phyloP scores from a whole-genome alignment of 2,888 invertebrate genomes.

The Lepidochitona cinerea region DNA sequence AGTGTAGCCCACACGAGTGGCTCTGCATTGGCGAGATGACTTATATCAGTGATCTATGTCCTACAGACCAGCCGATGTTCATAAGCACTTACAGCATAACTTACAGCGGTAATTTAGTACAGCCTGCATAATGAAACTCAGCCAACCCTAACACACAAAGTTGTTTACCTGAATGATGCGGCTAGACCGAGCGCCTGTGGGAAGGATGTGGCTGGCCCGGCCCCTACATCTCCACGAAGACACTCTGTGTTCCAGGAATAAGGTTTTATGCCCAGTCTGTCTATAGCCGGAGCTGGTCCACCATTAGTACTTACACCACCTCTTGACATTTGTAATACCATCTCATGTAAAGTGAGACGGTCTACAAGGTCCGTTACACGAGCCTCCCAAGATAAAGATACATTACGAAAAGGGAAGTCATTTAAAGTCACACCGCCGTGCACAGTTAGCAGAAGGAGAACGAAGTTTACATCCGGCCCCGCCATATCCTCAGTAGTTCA shows the following conservation, averaged over 20 bases:
- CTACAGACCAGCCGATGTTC: too few relatives aligned
- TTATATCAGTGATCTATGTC: too few relatives aligned
- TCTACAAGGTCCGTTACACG: conserved; percentile 61
- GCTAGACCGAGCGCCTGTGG: conserved; percentile 65
- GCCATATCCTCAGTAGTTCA: too few relatives aligned
- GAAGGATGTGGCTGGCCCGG: conserved; percentile 64
- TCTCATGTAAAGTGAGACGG: conserved; percentile 56
- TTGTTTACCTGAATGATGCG: conserved; percentile 65
- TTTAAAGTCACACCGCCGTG: too few relatives aligned
- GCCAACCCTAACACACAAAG: too few relatives aligned
- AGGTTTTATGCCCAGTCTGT: conserved; percentile 57
- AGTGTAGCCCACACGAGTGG: too few relatives aligned
- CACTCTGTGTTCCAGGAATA: conserved; percentile 67
- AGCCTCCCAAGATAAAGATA: conserved; percentile 54
- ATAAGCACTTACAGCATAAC: background rate
- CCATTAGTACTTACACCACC: conserved; percentile 48
- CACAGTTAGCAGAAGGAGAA: too few relatives aligned
- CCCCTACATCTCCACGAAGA: conserved; percentile 58
- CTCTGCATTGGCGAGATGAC: too few relatives aligned
- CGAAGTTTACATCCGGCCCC: too few relatives aligned
- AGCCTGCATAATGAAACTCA: background rate
- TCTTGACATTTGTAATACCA: conserved; percentile 50
- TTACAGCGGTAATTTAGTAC: background rate
- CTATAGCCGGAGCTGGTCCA: conserved; percentile 57
- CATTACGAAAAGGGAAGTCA: conserved; percentile 61